Base-by-base conservation (phyloP, 2,888 invertebrate species). In the Ormyrus thymus region DNA sequence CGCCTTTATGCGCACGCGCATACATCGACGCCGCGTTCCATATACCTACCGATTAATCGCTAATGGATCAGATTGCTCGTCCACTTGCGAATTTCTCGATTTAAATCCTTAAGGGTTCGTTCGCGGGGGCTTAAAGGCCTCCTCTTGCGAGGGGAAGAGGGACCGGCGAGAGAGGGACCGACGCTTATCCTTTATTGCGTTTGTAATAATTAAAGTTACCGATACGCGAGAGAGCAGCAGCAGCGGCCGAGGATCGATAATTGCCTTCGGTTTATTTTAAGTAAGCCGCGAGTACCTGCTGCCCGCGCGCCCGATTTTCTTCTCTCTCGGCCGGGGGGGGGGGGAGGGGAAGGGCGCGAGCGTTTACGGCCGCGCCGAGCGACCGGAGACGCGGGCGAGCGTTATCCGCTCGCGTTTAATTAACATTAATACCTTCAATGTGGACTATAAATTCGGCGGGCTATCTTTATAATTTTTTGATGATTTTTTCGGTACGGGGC, bases 11-110 rank as follows among this genome's bases (percentile, higher is more conserved):
- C 53, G 50, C 68, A 59, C 51, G 56, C 68, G 46, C 45, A 58
- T 29, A 64, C 7, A 29, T 29, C n/a, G 5, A n/a, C 43, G 45
- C 43, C 43, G 58, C 8, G 53, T 73, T 55, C n/a, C 29, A 68
- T 55, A 66, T 62, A 8, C 76, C 11, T 56, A 15, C 6, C 69
- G 74, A 80, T 78, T 78, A 78, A 69, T 81, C 78, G 75, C 78
- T 76, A 81, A 78, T 81, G 78, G 78, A 76, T 81, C 59, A 69
- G 58, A 76, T 76, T 76, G 75, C 62, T 58, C 58, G 11, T 7
- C 50, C 29, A 29, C 29, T 13, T 53, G 15, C 50, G 68, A 51
- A 51, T 71, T 71, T 55, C 51, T 45, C 66, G 15, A 66, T 72
- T 65, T 71, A 64, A 65, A 58, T 65, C 45, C 58, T 56, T 43